Evolutionary conservation across 2,888 invertebrate genomes (phyloP), one percentile per base, ranked within the genome.

Genomic region (Rhyacophila evoluta): DNA sequence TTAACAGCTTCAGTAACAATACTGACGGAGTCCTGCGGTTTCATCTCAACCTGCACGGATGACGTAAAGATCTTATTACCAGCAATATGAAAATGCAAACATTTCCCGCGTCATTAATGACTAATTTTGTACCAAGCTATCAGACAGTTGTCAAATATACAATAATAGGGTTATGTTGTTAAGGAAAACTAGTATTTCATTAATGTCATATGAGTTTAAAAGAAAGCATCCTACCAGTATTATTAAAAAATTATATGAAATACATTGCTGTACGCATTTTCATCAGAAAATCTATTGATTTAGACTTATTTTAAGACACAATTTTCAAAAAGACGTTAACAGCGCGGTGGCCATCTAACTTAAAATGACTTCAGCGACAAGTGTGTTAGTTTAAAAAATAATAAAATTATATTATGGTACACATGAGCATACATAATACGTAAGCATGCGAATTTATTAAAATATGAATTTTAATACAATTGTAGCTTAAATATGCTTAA

Each of bases 1-100:
- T 79, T 75, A 5, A 80, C 70, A n/a, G 82, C 75, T 19, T 73
- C 74, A 5, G 74, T 41, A 2, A 81, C 74, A 67, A 38, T 68
- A 41, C 69, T 78, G 15, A 55, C 79, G 39, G 81, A 76, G 72
- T 79, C 77, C 67, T 79, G 81, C 4, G 68, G 75, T 71, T 81
- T 81, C 81, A 81, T 81, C 76, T 81, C 67, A 33, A 70, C 28
- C 69, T 69, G 28, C 37, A 15, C 70, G 39, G 25, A 15, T n/a
- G 4, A 11, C 10, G 19, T 15, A 11, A 12, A 29, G 10, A 11
- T 15, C n/a, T 12, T 4, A 15, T 12, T 29, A 27, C 1, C n/a
- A 68, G 25, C 5, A 15, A 69, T 69, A 69, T 1, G 3, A 4
- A 15, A 69, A 69, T 29, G 28, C 27, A 29, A 69, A 69, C 33